Evolutionary conservation across 2,797 vertebrate species (phyloP).

Genomic region (Emydoidea blandingii): DNA sequence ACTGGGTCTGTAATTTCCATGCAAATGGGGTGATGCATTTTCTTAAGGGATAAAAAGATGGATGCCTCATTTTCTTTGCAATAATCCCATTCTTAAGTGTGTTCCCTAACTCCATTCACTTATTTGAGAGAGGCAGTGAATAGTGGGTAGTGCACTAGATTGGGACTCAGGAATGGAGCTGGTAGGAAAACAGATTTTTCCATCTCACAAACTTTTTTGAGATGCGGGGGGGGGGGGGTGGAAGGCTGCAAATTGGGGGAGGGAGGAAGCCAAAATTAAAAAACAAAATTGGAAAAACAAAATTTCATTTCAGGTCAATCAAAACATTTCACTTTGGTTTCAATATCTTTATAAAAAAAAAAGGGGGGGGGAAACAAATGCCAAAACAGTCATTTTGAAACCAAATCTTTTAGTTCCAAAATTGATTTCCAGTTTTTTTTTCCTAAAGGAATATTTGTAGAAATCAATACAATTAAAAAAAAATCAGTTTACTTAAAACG

Average conservation of each 20-base stretch:
- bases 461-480: neutral
- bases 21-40: neutral
- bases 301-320: neutral
- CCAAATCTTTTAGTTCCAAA: neutral
- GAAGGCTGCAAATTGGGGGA: neutral
- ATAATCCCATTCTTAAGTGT: neutral
- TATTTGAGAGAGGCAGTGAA: neutral
- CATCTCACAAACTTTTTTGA: neutral
- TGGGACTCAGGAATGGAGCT: neutral
- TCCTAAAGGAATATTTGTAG: neutral
- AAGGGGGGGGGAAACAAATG: neutral
- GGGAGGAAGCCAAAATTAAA: no score
- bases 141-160: neutral
- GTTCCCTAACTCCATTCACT: neutral
- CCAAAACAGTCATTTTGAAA: neutral
- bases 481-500: neutral
- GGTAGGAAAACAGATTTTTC: neutral
- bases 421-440: neutral
- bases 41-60: neutral
- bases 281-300: neutral
- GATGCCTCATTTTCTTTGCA: neutral
- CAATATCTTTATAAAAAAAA: neutral
- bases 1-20: accelerated
- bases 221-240: no score
- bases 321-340: neutral